A percentile compares a stretch with the other conserved stretches of the same genome.
Evolutionary conservation across 2,113 vertebrate genomes (phyloP).

Genomic region (Capra hircus): DNA sequence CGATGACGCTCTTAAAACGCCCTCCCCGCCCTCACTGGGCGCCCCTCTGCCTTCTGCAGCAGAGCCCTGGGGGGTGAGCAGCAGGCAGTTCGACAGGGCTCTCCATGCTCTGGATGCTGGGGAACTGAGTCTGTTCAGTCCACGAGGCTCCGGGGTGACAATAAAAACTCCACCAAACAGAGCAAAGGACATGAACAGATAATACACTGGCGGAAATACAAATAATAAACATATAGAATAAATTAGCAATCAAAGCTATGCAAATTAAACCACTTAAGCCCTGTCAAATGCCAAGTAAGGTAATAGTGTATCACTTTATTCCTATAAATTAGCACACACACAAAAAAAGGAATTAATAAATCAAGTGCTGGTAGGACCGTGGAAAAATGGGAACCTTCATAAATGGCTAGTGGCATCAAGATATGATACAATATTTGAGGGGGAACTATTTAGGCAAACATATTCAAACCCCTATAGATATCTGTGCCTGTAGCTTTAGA

Average conservation of each 20-base stretch:
- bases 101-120: neutral
- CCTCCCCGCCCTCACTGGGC: neutral
- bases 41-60: neutral
- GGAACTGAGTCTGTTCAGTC: neutral
- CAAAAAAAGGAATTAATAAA: conserved; percentile 16
- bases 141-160: neutral
- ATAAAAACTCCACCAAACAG: neutral
- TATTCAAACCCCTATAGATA: neutral
- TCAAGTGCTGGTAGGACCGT: neutral
- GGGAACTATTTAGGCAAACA: neutral
- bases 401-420: neutral
- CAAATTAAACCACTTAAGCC: neutral
- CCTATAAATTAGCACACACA: neutral
- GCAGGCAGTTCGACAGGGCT: neutral
- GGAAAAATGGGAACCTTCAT: neutral
- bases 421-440: neutral
- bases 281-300: neutral
- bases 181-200: neutral
- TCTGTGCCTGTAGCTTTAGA: neutral
- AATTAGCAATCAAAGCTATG: conserved; percentile 6
- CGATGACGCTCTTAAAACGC: neutral
- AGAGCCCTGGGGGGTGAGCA: neutral
- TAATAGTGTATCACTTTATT: neutral
- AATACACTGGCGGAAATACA: neutral
- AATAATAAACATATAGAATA: neutral